phyloP scores from a whole-genome alignment of 2,888 invertebrate species.

The Eristalis intricaria region DNA sequence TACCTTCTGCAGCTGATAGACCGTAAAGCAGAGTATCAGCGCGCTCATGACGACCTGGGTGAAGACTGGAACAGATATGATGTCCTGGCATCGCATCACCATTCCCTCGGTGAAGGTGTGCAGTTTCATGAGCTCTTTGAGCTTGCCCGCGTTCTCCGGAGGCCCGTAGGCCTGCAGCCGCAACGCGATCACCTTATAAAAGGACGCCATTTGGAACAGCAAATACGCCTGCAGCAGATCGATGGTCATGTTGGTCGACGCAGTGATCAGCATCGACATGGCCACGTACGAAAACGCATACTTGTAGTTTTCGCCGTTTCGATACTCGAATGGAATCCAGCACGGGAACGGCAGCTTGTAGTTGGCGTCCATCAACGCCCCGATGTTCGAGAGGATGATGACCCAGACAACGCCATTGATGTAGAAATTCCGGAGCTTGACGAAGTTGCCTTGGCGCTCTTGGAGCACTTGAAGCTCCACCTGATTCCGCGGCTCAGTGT shows the following conservation, averaged over 20 bases:
- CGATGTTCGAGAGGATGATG: background rate
- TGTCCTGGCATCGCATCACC: slow-evolving; percentile 14
- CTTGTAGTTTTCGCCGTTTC: slow-evolving; percentile 3
- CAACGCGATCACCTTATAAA: slow-evolving; percentile 19
- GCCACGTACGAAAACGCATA: slow-evolving; percentile 30
- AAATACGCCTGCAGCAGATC: slow-evolving; percentile 31
- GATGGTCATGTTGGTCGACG: slow-evolving; percentile 10
- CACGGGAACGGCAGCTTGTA: slow-evolving; percentile 34
- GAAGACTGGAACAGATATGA: slow-evolving; percentile 74
- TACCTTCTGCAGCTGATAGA: slow-evolving; percentile 75
- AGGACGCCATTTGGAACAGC: slow-evolving; percentile 8
- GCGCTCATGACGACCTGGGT: slow-evolving; percentile 76
- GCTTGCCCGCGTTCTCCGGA: background rate
- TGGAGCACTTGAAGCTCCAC: background rate
- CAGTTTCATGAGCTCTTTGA: slow-evolving; percentile 3
- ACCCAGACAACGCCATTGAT: background rate
- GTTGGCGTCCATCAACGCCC: background rate
- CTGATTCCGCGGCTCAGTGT: slow-evolving; percentile 5
- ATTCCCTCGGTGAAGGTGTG: slow-evolving; percentile 20
- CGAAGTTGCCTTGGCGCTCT: background rate
- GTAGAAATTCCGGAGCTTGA: slow-evolving; percentile 6
- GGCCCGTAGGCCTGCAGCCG: background rate
- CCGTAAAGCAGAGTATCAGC: slow-evolving; percentile 75
- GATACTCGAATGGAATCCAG: slow-evolving; percentile 51
- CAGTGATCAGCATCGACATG: slow-evolving; percentile 16